Percentiles rank a stretch among this genome's conserved stretches.
phyloP scores from a whole-genome alignment of 1,140 invertebrate species.

The Homarus americanus region DNA sequence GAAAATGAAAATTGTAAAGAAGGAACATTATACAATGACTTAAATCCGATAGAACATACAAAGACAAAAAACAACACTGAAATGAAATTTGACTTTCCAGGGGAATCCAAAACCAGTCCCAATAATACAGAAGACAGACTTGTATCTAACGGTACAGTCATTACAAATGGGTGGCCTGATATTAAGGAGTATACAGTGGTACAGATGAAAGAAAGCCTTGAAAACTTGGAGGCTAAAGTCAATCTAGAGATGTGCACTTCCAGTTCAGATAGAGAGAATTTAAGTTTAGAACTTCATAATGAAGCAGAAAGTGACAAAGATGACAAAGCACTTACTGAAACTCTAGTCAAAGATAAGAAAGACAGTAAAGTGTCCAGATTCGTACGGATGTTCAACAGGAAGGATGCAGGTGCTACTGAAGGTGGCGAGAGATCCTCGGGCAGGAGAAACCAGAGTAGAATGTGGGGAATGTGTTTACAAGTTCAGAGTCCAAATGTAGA shows the following conservation, averaged over 20 bases:
- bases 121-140: not conserved
- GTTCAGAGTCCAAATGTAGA: slow-evolving; percentile 56
- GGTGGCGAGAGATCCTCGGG: slow-evolving; percentile 16
- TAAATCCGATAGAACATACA: not conserved
- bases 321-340: slow-evolving; percentile 17
- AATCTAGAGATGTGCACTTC: not conserved
- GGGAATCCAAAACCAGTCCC: not conserved
- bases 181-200: not conserved
- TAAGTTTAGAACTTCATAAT: not conserved
- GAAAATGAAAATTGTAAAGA: not conserved
- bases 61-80: not conserved
- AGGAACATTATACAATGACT: not conserved
- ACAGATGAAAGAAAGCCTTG: not conserved
- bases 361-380: slow-evolving; percentile 55
- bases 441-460: slow-evolving; percentile 18
- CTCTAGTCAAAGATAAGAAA: slow-evolving; percentile 53
- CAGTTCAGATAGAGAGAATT: not conserved
- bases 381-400: slow-evolving; percentile 60
- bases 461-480: slow-evolving; percentile 66
- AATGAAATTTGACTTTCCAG: not conserved
- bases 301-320: slow-evolving; percentile 16
- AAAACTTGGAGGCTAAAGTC: not conserved
- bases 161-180: slow-evolving; percentile 7
- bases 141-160: not conserved
- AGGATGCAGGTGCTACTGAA: slow-evolving; percentile 1